Conservation (phyloP, 2,797 vertebrate genomes). For the Poecilia wingei region DNA sequence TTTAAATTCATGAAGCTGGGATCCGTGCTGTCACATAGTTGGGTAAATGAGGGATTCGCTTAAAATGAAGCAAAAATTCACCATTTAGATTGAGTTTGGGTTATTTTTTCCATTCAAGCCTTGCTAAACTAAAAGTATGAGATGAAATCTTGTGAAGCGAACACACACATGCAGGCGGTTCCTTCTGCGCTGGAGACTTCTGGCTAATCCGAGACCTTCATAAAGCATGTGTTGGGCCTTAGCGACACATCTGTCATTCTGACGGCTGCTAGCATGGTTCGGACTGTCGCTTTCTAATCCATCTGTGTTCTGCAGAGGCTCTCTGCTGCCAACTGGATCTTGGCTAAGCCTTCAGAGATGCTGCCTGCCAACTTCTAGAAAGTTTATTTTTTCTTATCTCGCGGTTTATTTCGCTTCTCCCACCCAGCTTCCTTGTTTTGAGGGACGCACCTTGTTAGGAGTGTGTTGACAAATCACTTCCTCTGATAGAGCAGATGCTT, state of each 20-base stretch:
- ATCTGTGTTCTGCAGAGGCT: constrained; percentile 70
- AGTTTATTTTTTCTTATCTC: constrained; percentile 70
- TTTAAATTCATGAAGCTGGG: constrained; percentile 11
- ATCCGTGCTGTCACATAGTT: constrained; percentile 18
- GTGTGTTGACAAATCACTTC: constrained; percentile 64
- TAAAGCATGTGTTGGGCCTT: constrained; percentile 74
- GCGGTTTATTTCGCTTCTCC: constrained; percentile 43
- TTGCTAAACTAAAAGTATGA: constrained; percentile 22
- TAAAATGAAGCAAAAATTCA: constrained; percentile 11
- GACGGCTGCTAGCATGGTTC: constrained; percentile 64
- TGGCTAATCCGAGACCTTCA: constrained; percentile 74
- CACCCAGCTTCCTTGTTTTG: constrained; percentile 9
- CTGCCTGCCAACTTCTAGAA: constrained; percentile 61
- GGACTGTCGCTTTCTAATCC: constrained; percentile 72
- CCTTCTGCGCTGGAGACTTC: constrained; percentile 46
- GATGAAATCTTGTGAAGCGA: constrained; percentile 42
- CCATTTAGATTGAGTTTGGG: constrained; percentile 17
- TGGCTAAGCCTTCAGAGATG: constrained; percentile 69
- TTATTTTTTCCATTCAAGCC: constrained; percentile 33
- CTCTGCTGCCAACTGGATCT: constrained; percentile 71
- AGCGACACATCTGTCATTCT: constrained; percentile 73
- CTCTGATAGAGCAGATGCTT: constrained; percentile 61
- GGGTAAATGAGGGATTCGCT: constrained; percentile 39
- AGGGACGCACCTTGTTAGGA: constrained; percentile 39
- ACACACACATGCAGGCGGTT: constrained; percentile 17